phyloP scores from a whole-genome alignment of 2,113 vertebrate species.

The Fulica atra region DNA sequence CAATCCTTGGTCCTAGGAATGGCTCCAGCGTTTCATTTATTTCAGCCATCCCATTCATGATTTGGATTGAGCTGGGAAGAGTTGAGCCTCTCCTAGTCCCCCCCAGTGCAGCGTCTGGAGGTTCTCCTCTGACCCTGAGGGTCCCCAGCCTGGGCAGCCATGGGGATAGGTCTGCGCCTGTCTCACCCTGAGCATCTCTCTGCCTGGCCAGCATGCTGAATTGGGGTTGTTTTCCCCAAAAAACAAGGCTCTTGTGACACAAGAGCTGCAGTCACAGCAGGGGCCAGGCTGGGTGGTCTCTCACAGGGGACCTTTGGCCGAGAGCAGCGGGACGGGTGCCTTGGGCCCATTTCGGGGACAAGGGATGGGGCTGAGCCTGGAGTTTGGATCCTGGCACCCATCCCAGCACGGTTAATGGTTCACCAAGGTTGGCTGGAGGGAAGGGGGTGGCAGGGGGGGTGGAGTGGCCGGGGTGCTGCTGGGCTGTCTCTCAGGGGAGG shows the following conservation, averaged over 20 bases:
- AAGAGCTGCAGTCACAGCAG: accelerated
- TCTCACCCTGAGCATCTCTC: background rate
- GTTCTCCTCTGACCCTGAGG: background rate
- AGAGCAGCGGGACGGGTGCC: accelerated
- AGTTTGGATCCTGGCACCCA: slow-evolving; percentile 49
- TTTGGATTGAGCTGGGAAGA: background rate
- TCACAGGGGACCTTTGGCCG: background rate
- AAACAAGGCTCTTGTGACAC: background rate
- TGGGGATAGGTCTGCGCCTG: background rate
- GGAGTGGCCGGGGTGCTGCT: accelerated
- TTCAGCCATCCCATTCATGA: background rate
- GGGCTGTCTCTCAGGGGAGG: background rate
- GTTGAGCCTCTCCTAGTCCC: background rate
- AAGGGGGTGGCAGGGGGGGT: background rate
- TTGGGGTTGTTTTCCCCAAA: background rate
- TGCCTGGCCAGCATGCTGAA: background rate
- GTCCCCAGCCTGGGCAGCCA: background rate
- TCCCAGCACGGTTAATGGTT: slow-evolving; percentile 28
- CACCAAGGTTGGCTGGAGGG: background rate
- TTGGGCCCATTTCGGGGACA: background rate
- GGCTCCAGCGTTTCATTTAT: background rate
- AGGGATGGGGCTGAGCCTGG: background rate
- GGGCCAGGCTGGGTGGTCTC: background rate
- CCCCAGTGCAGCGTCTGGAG: accelerated
- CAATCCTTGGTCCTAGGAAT: background rate